A percentile compares a stretch with the other conserved stretches of the same genome.
phyloP scores from a whole-genome alignment of 2,113 vertebrate genomes.

The Caranx melampygus region DNA sequence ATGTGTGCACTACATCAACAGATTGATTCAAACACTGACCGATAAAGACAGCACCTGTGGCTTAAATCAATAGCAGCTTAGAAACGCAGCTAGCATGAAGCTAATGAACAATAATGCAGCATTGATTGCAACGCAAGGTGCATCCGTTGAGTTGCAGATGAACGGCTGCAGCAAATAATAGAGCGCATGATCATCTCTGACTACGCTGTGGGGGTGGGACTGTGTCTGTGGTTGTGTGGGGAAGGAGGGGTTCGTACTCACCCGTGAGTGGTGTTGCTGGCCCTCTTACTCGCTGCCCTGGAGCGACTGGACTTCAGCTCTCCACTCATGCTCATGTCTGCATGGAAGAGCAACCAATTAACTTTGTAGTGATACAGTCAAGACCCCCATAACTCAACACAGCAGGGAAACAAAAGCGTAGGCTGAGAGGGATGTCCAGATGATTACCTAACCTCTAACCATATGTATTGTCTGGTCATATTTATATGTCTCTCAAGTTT shows the following conservation, averaged over 20 bases:
- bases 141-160: conserved; percentile 57
- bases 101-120: conserved; percentile 69
- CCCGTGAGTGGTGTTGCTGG: conserved; percentile 81
- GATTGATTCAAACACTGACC: conserved; percentile 74
- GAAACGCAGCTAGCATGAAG: conserved; percentile 60
- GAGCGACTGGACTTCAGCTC: conserved; percentile 84
- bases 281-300: conserved; percentile 81
- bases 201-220: not conserved
- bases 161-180: conserved; percentile 66
- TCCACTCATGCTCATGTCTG: conserved; percentile 85
- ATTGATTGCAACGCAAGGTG: conserved; percentile 64
- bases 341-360: conserved; percentile 69
- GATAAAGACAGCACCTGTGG: conserved; percentile 68
- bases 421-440: not conserved
- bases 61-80: conserved; percentile 71
- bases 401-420: not conserved
- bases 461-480: not conserved
- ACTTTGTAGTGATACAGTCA: conserved; percentile 41
- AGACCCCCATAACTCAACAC: conserved; percentile 28
- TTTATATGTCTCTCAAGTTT: not conserved
- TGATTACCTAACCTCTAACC: not conserved
- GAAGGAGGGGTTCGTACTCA: conserved; percentile 63
- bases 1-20: conserved; percentile 67
- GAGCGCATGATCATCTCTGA: conserved; percentile 44
- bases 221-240: not conserved